Evolutionary conservation across 2,888 invertebrate genomes (phyloP).

Genomic region (Brachyptera putata): DNA sequence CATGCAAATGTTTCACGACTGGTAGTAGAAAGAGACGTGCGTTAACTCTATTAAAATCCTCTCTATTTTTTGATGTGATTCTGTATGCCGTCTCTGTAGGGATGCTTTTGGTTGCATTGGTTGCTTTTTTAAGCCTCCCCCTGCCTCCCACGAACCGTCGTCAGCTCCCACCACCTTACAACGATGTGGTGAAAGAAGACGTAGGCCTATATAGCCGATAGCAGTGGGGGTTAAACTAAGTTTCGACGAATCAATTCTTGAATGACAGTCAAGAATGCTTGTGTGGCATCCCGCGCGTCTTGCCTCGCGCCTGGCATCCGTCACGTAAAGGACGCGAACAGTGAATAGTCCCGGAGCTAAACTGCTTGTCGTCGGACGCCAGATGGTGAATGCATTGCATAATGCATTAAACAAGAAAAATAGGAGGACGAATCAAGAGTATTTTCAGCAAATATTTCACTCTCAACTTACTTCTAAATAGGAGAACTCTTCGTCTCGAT

Average conservation of each 20-base stretch:
- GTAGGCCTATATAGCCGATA: no score
- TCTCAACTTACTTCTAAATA: no score
- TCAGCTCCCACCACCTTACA: background rate
- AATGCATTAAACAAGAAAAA: background rate
- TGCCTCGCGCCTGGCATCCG: background rate
- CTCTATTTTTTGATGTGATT: background rate
- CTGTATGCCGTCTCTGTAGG: background rate
- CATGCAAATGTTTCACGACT: background rate
- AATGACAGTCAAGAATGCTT: slow-evolving; percentile 14
- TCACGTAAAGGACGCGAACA: background rate
- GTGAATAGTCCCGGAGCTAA: background rate
- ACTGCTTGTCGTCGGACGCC: background rate
- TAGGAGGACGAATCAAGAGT: background rate
- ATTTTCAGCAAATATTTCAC: background rate
- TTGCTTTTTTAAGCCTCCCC: background rate
- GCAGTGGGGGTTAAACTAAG: slow-evolving; percentile 16
- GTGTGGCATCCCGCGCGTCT: no score
- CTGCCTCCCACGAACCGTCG: background rate
- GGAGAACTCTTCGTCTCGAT: no score
- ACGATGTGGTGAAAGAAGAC: background rate
- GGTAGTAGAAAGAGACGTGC: background rate
- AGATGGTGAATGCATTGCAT: slow-evolving; percentile 4
- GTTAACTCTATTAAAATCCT: background rate
- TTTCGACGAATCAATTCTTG: slow-evolving; percentile 21
- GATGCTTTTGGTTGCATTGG: background rate